Base-by-base conservation (phyloP, 2,888 invertebrate genomes). In the Andrena bicolor region DNA sequence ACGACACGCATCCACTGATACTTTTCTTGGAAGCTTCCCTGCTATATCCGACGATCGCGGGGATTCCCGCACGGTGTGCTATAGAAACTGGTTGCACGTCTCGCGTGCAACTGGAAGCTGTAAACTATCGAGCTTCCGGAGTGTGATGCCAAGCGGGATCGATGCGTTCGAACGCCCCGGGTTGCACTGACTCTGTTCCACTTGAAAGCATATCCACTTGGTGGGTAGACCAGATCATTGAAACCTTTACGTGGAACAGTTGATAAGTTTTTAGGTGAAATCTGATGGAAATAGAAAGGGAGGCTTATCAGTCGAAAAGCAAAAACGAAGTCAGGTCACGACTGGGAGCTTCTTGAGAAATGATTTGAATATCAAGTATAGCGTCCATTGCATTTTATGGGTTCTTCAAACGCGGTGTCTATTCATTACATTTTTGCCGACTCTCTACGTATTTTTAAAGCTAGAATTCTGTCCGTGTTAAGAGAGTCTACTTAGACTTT, bases 21-120 rank as follows among this genome's bases (percentile, higher is more conserved):
- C 35, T 60, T 53, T 73, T 80, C 78, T 70, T 20, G 26, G 77
- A 80, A 76, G 23, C 26, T 63, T 63, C 49, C 10, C 30, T 6
- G 20, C 20, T 68, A 10, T 8, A 30, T 28, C 23, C 16, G 23
- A 16, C n/a, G n/a, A 23, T 49, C 48, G 58, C 5, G 20, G 26
- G 20, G n/a, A 75, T 63, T n/a, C 48, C 30, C 26, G 48, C 61
- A 30, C 41, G 53, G 16, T 30, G 66, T 30, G 53, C 53, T 75
- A 48, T 16, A 61, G 26, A 26, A 23, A 65, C 51, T 23, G 20
- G 74, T 23, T n/a, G 23, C 56, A 13, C 74, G 58, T 60, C 35
- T 10, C 35, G 64, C 35, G 26, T 13, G 26, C 5, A 23, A 48
- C 64, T 58, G 13, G 64, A 73, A 76, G 60, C 32, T 65, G 41